Evolutionary conservation across 2,888 invertebrate genomes (phyloP).

Genomic region (Hypomecis punctinalis): DNA sequence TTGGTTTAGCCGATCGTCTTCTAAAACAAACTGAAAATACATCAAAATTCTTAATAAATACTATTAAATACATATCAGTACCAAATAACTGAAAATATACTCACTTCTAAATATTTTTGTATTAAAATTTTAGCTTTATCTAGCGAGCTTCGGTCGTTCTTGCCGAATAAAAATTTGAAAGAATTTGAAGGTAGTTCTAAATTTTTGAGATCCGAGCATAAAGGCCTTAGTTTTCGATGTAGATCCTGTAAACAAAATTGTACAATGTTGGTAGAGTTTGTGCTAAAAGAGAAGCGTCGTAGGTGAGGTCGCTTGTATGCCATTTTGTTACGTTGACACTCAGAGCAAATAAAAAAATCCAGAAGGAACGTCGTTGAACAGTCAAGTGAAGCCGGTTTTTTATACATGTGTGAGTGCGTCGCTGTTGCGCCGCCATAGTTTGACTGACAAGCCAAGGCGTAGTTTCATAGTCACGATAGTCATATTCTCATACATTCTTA

Average conservation of each 20-base stretch:
- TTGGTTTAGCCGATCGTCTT: constrained; percentile 94
- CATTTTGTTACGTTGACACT: too few relatives aligned
- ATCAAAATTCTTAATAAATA: constrained; percentile 28
- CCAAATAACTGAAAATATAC: constrained; percentile 49
- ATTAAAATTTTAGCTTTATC: constrained; percentile 93
- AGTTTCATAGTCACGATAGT: too few relatives aligned
- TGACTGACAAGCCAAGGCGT: too few relatives aligned
- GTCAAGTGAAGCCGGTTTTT: too few relatives aligned
- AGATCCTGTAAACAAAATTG: constrained; percentile 88
- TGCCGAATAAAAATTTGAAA: constrained; percentile 92
- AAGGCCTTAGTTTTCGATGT: constrained; percentile 92
- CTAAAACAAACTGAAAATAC: constrained; percentile 90
- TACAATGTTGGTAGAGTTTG: neutral
- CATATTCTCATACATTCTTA: too few relatives aligned
- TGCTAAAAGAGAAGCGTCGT: too few relatives aligned
- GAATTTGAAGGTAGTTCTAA: constrained; percentile 93
- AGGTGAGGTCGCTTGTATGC: too few relatives aligned
- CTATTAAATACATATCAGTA: neutral
- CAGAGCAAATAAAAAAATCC: too few relatives aligned
- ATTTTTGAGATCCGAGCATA: constrained; percentile 92
- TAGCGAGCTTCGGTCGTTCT: constrained; percentile 91
- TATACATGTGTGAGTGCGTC: too few relatives aligned
- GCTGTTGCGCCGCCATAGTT: too few relatives aligned
- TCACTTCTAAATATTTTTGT: constrained; percentile 94
- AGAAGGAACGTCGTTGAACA: too few relatives aligned